Percentiles rank a stretch among this genome's conserved stretches.
phyloP scores from a whole-genome alignment of 2,888 invertebrate species.

The Pediacus dermestoides region DNA sequence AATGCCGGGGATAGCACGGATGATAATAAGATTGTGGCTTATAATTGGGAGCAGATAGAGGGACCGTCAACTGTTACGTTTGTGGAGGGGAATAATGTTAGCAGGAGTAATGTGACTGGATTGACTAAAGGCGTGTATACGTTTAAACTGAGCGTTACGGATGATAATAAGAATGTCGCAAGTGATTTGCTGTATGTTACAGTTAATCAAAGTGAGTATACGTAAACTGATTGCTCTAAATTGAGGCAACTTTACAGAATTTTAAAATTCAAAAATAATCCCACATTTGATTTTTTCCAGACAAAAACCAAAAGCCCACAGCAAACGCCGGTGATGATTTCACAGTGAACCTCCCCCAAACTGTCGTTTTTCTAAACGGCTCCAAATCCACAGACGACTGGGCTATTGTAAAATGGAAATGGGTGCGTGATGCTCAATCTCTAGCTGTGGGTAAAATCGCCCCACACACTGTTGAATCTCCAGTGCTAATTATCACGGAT shows the following conservation, averaged over 20 bases:
- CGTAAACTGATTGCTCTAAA: slow-evolving; percentile 8
- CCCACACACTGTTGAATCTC: slow-evolving; percentile 64
- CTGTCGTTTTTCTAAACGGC: slow-evolving; percentile 78
- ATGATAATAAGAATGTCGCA: slow-evolving; percentile 80
- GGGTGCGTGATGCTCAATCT: slow-evolving; percentile 73
- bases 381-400: slow-evolving; percentile 83
- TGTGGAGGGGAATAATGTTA: slow-evolving; percentile 37
- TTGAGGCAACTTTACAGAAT: too few species aligned
- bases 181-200: slow-evolving; percentile 68
- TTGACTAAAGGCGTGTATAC: slow-evolving; percentile 81
- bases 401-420: slow-evolving; percentile 77
- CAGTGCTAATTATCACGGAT: slow-evolving; percentile 77
- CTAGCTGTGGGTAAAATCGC: slow-evolving; percentile 83
- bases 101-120: slow-evolving; percentile 70
- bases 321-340: slow-evolving; percentile 87
- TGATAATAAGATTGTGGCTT: slow-evolving; percentile 77
- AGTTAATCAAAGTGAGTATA: slow-evolving; percentile 77
- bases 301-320: slow-evolving; percentile 83
- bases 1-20: slow-evolving; percentile 73
- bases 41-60: slow-evolving; percentile 78
- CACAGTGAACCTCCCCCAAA: slow-evolving; percentile 70
- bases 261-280: slow-evolving; percentile 3
- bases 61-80: slow-evolving; percentile 63
- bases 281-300: slow-evolving; percentile 58
- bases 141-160: slow-evolving; percentile 76